phyloP scores from a whole-genome alignment of 2,113 vertebrate genomes.

The Pampusana beccarii region DNA sequence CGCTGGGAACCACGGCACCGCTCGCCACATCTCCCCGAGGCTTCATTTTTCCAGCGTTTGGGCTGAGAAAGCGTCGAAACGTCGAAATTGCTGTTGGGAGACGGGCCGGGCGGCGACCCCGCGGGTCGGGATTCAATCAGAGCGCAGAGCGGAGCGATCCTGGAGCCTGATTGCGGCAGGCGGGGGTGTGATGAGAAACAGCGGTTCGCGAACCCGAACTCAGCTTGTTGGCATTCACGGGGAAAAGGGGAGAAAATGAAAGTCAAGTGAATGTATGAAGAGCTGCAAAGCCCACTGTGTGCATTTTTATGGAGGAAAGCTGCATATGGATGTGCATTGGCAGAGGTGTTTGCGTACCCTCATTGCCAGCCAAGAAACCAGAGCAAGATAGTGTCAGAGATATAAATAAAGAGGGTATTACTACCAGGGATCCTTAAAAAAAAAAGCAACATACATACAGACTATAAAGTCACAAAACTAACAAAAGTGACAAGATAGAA shows the following conservation, averaged over 20 bases:
- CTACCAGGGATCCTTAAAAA: neutral
- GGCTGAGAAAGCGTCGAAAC: neutral
- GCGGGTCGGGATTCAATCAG: constrained; percentile 30
- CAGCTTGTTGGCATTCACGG: neutral
- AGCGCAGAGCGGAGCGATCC: neutral
- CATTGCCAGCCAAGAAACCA: neutral
- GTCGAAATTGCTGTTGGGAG: neutral
- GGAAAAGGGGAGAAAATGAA: neutral
- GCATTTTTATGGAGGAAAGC: neutral
- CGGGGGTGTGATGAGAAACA: constrained; percentile 14
- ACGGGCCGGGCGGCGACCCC: neutral
- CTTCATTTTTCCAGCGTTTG: neutral
- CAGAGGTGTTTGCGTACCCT: too few relatives aligned
- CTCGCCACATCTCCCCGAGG: neutral
- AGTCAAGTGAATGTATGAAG: neutral
- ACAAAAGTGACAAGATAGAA: neutral
- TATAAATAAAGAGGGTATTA: neutral
- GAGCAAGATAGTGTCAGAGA: neutral
- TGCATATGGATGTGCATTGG: neutral
- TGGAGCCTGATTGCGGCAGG: constrained; percentile 26
- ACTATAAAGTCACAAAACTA: neutral
- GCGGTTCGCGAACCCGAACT: neutral
- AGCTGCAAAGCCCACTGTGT: neutral
- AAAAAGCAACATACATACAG: neutral
- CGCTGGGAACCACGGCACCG: neutral